phyloP scores from a whole-genome alignment of 2,797 vertebrate genomes.

The Rhyacichthys aspro region DNA sequence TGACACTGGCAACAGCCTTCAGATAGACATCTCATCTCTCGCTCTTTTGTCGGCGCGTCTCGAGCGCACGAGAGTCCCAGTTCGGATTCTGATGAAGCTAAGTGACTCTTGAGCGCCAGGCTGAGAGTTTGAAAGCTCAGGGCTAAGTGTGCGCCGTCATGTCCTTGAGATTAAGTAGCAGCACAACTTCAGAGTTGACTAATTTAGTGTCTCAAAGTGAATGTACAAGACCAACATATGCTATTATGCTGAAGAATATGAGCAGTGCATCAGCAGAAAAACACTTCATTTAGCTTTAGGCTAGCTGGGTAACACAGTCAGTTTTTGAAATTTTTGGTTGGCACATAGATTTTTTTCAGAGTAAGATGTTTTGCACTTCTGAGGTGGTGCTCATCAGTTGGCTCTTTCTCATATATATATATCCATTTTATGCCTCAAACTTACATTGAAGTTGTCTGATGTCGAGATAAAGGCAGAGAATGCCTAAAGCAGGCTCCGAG shows the following conservation, averaged over 20 bases:
- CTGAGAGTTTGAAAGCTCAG: constrained; percentile 44
- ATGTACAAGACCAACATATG: constrained; percentile 26
- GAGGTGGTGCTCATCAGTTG: neutral
- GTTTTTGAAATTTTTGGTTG: neutral
- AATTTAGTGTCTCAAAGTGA: constrained; percentile 33
- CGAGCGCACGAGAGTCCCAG: constrained; percentile 49
- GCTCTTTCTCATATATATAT: neutral
- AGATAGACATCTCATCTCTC: constrained; percentile 72
- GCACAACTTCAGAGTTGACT: constrained; percentile 48
- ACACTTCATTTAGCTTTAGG: neutral
- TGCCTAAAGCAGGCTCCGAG: neutral
- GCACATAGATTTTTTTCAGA: neutral
- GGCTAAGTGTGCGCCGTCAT: constrained; percentile 61
- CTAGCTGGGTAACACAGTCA: neutral
- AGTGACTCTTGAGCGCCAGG: constrained; percentile 63
- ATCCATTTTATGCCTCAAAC: constrained; percentile 3
- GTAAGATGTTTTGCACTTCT: neutral
- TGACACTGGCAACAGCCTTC: constrained; percentile 63
- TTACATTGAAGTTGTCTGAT: constrained; percentile 12
- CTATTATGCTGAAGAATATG: constrained; percentile 19
- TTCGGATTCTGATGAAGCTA: constrained; percentile 57
- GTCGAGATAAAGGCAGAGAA: constrained; percentile 6
- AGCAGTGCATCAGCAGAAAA: constrained; percentile 1
- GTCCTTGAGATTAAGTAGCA: constrained; percentile 69
- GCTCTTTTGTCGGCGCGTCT: constrained; percentile 50